These are phyloP conservation scores for Rallus crepitans DNA, from an alignment of 2,797 vertebrate species.

Conservation along the genomic window DNA sequence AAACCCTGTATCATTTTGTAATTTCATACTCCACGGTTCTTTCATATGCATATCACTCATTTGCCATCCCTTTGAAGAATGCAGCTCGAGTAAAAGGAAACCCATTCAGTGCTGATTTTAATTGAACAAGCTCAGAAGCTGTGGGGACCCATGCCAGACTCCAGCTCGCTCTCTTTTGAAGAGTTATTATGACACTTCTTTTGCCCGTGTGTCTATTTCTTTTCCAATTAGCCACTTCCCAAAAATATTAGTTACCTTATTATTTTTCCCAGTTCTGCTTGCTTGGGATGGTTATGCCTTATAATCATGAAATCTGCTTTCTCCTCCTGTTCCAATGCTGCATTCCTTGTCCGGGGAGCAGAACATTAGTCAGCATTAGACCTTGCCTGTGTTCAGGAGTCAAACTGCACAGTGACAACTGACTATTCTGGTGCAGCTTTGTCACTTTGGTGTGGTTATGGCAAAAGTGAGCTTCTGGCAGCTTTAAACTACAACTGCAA, in stretches of 20 bases:
- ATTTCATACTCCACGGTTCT: conserved; percentile 59
- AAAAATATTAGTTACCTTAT: conserved; percentile 41
- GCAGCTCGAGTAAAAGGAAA: conserved; percentile 67
- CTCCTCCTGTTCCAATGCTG: neutral
- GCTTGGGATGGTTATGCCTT: neutral
- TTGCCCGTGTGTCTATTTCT: neutral
- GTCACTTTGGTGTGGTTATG: neutral
- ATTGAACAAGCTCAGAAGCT: conserved; percentile 52
- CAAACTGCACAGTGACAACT: neutral
- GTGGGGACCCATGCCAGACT: conserved; percentile 37
- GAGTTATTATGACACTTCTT: conserved; percentile 23
- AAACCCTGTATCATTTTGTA: conserved; percentile 67
- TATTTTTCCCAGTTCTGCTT: neutral
- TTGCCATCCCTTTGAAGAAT: conserved; percentile 63
- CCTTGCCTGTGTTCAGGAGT: neutral
- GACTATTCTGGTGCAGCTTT: neutral
- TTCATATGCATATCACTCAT: conserved; percentile 71
- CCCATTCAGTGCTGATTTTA: conserved; percentile 64
- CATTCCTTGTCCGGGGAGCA: neutral
- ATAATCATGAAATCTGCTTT: neutral
- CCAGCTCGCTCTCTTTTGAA: neutral
- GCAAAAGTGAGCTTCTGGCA: neutral
- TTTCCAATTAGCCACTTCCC: conserved; percentile 23
- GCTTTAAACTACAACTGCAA: neutral
- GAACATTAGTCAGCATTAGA: neutral